Evolutionary conservation across 2,797 vertebrate genomes (phyloP), one percentile per base, ranked within the genome.

Genomic region (Rhabdomys pumilio): DNA sequence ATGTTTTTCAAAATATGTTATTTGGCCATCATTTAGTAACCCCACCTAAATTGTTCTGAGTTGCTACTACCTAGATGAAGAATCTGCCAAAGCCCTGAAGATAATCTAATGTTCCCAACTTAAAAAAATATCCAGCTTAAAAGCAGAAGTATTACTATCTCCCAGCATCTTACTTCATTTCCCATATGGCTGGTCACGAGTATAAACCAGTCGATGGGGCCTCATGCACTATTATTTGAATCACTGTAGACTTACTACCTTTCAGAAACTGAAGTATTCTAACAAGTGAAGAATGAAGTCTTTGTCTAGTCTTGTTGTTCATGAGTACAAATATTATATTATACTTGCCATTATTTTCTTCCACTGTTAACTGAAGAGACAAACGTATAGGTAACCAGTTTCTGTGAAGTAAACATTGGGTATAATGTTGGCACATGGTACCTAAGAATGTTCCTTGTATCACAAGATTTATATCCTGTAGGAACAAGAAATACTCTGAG

Each of bases 181-280:
- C 29, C 13, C 11, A 2, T 15, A 3, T n/a, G 67, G 1, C 5
- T 44, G 26, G 15, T 31, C 31, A 50, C 75, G 22, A 0, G 1
- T 24, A 31, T 34, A 47, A 69, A 7, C 50, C 6, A 15, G 2
- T 0, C 50, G 8, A 57, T 17, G 61, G 50, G 24, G 34, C 13
- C 17, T 14, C 19, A 3, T 12, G 24, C 9, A 29, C 20, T 75
- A 6, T 0, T 57, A 12, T 24, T 6, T 19, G 6, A 0, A 1
- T 17, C 10, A 3, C 10, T 59, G 14, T 15, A 55, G 41, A 50
- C 1, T 61, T 22, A 2, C 26, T 65, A 4, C 9, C 44, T 44
- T 79, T 61, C 72, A 90, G 65, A 38, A 86, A 67, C 31, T 44
- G 1, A 76, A 26, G 1, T n/a, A n/a, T 24, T 34, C 17, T 65